Conservation (phyloP, 1,140 invertebrate genomes). For the Ruditapes philippinarum region DNA sequence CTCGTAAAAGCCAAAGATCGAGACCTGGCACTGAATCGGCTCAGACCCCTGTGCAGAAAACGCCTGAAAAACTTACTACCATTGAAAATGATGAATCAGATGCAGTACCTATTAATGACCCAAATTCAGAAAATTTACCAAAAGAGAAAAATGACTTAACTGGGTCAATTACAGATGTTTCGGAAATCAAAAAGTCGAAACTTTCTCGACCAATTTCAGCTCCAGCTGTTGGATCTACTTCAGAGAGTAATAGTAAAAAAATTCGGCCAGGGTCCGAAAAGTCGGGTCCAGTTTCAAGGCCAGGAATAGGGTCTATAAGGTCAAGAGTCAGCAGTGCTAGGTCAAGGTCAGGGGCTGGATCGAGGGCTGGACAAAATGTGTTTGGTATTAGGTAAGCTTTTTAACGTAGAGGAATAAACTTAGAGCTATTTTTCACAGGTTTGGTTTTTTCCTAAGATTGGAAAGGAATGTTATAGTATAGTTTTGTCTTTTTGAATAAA, state of each 20-base stretch:
- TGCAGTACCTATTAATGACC: background rate
- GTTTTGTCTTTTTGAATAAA: background rate
- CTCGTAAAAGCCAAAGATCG: background rate
- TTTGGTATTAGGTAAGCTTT: conserved; percentile 39
- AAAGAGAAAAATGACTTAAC: background rate
- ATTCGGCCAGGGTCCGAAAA: background rate
- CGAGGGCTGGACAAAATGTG: conserved; percentile 32
- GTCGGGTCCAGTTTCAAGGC: background rate
- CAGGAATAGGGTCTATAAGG: background rate
- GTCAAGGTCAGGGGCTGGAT: conserved; percentile 34
- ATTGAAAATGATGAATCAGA: background rate
- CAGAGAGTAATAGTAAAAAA: background rate
- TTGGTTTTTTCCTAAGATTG: background rate
- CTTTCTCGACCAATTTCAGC: background rate
- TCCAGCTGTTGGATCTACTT: too few relatives aligned
- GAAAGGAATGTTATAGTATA: background rate
- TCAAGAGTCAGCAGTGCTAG: conserved; percentile 35
- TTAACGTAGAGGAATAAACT: background rate
- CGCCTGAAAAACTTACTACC: background rate
- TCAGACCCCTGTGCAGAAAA: background rate
- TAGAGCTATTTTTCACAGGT: background rate
- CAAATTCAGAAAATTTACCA: background rate
- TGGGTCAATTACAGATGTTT: background rate
- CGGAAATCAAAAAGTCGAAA: background rate
- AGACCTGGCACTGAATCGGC: background rate